phyloP scores from a whole-genome alignment of 2,888 invertebrate species.

The Bruchidius siliquastri region DNA sequence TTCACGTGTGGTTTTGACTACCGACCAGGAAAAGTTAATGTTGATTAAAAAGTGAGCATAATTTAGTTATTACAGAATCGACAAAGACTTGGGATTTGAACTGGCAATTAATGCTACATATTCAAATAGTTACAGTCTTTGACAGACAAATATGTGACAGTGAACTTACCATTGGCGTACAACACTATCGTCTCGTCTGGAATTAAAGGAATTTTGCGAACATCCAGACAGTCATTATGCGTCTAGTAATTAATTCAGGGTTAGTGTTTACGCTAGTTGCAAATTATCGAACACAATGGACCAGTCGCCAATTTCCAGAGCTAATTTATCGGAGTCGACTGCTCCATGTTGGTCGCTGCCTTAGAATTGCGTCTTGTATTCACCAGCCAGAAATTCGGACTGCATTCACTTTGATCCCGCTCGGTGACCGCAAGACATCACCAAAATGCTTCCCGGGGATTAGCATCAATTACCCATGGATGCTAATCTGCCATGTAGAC shows the following conservation, averaged over 20 bases:
- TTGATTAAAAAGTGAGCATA: too few species aligned
- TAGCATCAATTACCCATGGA: background rate
- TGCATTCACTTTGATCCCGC: background rate
- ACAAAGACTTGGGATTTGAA: too few species aligned
- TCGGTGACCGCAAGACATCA: background rate
- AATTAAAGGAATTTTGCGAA: background rate
- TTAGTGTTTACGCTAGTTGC: background rate
- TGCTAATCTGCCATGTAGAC: background rate
- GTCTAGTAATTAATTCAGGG: background rate
- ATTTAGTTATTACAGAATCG: too few species aligned
- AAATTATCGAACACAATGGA: background rate
- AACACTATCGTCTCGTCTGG: background rate
- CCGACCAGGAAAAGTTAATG: too few species aligned
- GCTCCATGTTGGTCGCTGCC: background rate
- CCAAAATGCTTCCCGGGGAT: background rate
- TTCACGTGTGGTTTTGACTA: too few species aligned
- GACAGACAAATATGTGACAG: too few species aligned
- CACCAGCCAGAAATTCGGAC: background rate
- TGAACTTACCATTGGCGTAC: too few species aligned
- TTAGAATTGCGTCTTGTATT: background rate
- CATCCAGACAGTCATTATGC: background rate
- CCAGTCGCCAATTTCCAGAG: background rate
- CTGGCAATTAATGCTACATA: too few species aligned
- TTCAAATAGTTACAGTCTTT: too few species aligned
- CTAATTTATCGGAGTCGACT: background rate